These are phyloP conservation scores for Holacanthus passer DNA, from an alignment of 2,113 vertebrate species.

Conservation along the genomic window DNA sequence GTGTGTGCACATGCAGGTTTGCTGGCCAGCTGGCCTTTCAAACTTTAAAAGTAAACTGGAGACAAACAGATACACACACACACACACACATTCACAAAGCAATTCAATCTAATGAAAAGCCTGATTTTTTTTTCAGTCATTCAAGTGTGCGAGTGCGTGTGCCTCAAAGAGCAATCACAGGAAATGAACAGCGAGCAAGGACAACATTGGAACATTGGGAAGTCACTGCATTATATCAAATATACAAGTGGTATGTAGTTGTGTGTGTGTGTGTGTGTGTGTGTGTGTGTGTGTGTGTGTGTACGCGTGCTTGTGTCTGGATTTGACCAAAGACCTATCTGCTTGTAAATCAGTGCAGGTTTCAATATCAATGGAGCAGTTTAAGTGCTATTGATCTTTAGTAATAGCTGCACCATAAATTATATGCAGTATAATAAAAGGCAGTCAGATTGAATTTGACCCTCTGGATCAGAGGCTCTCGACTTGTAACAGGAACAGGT, in stretches of 20 bases:
- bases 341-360: slow-evolving; percentile 81
- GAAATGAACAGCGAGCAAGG: slow-evolving; percentile 59
- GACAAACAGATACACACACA: slow-evolving; percentile 2
- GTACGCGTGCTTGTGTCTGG: slow-evolving; percentile 38
- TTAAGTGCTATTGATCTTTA: slow-evolving; percentile 83
- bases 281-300: slow-evolving; percentile 23
- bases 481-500: slow-evolving; percentile 56
- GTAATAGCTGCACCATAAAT: slow-evolving; percentile 80
- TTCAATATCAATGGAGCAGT: slow-evolving; percentile 80
- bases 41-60: slow-evolving; percentile 35
- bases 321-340: slow-evolving; percentile 62
- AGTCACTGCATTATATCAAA: slow-evolving; percentile 55
- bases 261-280: slow-evolving; percentile 33
- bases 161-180: slow-evolving; percentile 49
- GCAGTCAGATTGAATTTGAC: slow-evolving; percentile 69
- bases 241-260: slow-evolving; percentile 36
- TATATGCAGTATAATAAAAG: slow-evolving; percentile 76
- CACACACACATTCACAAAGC: slow-evolving; percentile 7
- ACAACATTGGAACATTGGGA: slow-evolving; percentile 35
- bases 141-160: slow-evolving; percentile 1
- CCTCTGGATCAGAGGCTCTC: slow-evolving; percentile 54
- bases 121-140: neutral
- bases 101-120: slow-evolving; percentile 56
- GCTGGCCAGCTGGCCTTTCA: slow-evolving; percentile 43
- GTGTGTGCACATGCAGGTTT: neutral